A percentile compares a stretch with the other conserved stretches of the same genome.
These are phyloP conservation scores for Indicator maculatus DNA, from an alignment of 2,113 vertebrate species.

Conservation along the genomic window DNA sequence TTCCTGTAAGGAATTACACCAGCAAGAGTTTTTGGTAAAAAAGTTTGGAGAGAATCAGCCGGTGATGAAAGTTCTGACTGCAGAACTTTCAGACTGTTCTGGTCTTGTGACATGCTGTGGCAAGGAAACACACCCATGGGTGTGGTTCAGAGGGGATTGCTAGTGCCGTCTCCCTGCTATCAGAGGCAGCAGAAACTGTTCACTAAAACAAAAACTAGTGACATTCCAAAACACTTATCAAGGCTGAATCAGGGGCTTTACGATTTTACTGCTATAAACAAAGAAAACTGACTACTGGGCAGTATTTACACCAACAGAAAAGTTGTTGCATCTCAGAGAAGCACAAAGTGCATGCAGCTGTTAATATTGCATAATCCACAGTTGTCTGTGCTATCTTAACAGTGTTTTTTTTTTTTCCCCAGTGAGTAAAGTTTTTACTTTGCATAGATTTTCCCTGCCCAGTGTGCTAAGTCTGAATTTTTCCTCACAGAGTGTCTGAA, in stretches of 20 bases:
- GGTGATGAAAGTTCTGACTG: not conserved
- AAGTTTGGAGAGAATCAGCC: not conserved
- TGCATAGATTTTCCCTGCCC: not conserved
- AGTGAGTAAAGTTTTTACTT: not conserved
- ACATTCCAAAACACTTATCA: not conserved
- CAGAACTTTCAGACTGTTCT: not conserved
- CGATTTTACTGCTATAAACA: not conserved
- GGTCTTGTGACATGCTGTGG: not conserved
- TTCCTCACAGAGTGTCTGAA: not conserved
- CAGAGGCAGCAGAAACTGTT: not conserved
- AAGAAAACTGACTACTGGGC: not conserved
- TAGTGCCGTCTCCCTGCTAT: not conserved
- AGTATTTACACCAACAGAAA: not conserved
- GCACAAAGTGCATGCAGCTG: not conserved
- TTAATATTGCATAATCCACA: not conserved
- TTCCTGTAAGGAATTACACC: not conserved
- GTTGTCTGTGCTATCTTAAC: not conserved
- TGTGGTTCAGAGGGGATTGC: not conserved
- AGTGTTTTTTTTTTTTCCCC: not conserved
- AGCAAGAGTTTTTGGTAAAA: not conserved
- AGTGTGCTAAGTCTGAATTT: not conserved
- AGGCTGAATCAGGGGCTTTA: not conserved
- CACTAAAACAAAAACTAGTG: not conserved
- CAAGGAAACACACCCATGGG: not conserved
- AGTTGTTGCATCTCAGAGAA: not conserved